phyloP scores from a whole-genome alignment of 2,797 vertebrate species.

The Saxicola maurus region DNA sequence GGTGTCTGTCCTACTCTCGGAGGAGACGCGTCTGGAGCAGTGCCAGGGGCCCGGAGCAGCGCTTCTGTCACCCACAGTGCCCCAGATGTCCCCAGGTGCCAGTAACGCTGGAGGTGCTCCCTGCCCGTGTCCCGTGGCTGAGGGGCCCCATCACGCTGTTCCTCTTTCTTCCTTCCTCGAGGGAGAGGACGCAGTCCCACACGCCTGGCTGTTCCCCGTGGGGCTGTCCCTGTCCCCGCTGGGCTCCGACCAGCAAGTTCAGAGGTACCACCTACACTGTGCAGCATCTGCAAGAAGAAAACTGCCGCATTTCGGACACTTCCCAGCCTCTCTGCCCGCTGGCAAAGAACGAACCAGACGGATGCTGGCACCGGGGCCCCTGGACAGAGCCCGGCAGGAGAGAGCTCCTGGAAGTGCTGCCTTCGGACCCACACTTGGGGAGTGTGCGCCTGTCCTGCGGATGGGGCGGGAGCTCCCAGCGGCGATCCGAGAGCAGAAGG shows the following conservation, averaged over 20 bases:
- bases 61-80: neutral
- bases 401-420: neutral
- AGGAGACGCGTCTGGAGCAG: neutral
- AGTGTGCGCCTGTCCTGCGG: fast-evolving
- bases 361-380: neutral
- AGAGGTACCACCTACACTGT: neutral
- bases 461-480: fast-evolving
- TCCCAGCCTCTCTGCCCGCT: neutral
- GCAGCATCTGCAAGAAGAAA: neutral
- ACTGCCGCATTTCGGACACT: fast-evolving
- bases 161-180: neutral
- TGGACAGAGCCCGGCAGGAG: fast-evolving
- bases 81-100: neutral
- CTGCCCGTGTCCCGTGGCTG: neutral
- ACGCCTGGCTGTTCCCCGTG: neutral
- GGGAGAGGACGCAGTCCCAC: neutral
- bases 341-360: neutral
- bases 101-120: neutral
- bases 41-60: neutral
- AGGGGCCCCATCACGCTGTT: neutral
- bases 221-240: neutral
- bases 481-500: neutral
- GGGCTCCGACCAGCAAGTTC: neutral
- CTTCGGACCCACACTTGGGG: fast-evolving
- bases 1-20: neutral